Percentiles rank a stretch among this genome's conserved stretches.
Evolutionary conservation across 2,888 invertebrate genomes (phyloP).

Genomic region (Yponomeuta plumbellus): DNA sequence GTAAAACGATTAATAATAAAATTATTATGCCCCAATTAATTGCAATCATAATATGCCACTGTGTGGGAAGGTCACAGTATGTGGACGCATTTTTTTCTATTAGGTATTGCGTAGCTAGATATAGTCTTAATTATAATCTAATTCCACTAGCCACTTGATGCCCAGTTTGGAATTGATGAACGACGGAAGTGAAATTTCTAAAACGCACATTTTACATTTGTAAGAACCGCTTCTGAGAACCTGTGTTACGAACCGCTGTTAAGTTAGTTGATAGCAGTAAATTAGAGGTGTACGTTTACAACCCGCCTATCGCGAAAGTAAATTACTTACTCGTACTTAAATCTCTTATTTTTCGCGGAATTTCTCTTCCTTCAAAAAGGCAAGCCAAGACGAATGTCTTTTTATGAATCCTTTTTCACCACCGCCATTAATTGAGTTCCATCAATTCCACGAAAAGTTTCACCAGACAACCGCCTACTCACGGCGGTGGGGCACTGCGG

Average conservation of each 20-base stretch:
- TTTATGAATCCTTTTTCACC: too few species aligned
- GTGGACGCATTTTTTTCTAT: not conserved
- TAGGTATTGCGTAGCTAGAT: too few species aligned
- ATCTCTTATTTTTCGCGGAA: too few species aligned
- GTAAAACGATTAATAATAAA: not conserved
- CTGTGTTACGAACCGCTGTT: not conserved
- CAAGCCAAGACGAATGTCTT: too few species aligned
- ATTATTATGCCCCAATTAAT: not conserved
- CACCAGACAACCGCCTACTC: constrained; percentile 5
- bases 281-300: not conserved
- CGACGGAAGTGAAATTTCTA: not conserved
- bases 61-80: not conserved
- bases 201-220: not conserved
- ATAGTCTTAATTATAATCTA: too few species aligned
- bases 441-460: constrained; percentile 5
- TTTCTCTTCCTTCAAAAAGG: too few species aligned
- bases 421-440: not conserved
- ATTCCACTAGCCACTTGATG: not conserved
- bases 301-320: too few species aligned
- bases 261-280: not conserved
- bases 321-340: too few species aligned
- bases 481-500: not conserved
- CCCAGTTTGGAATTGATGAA: not conserved
- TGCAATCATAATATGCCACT: not conserved
- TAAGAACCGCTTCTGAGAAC: not conserved